Conservation (phyloP, 2,113 vertebrate genomes). For the Orientallactaga bullata region DNA sequence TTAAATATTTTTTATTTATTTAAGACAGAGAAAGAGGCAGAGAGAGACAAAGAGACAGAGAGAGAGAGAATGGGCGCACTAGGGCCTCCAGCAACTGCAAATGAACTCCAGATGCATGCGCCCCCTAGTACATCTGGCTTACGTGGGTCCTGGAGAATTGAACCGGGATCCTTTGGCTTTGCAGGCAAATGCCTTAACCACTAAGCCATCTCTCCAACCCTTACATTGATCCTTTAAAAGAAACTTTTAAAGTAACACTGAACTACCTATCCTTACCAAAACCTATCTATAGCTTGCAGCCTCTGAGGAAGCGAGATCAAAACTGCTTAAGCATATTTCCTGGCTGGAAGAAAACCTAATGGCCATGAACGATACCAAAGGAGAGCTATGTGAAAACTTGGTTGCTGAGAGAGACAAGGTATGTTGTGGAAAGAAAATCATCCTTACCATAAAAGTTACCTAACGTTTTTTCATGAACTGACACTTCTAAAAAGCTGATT, state of each 20-base stretch:
- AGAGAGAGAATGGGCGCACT: no score
- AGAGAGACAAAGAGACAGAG: no score
- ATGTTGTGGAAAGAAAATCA: neutral
- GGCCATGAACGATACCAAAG: neutral
- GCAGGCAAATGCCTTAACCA: no score
- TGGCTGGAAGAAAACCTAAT: constrained; percentile 61
- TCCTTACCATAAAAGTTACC: constrained; percentile 8
- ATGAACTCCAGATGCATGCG: no score
- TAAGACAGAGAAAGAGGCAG: no score
- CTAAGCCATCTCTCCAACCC: no score
- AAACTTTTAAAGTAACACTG: neutral
- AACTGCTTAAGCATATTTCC: constrained; percentile 57
- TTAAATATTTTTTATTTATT: no score
- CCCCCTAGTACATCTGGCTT: no score
- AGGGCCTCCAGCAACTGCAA: no score
- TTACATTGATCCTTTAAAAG: constrained; percentile 37
- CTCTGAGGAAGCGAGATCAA: constrained; percentile 61
- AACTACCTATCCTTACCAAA: neutral
- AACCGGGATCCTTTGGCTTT: no score
- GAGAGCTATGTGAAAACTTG: neutral
- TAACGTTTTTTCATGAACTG: neutral
- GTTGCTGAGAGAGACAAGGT: constrained; percentile 73
- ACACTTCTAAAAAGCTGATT: neutral
- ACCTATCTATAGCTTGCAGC: constrained; percentile 77
- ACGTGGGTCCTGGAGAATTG: no score